Base-by-base conservation (phyloP, 2,113 vertebrate genomes). In the Aix galericulata region DNA sequence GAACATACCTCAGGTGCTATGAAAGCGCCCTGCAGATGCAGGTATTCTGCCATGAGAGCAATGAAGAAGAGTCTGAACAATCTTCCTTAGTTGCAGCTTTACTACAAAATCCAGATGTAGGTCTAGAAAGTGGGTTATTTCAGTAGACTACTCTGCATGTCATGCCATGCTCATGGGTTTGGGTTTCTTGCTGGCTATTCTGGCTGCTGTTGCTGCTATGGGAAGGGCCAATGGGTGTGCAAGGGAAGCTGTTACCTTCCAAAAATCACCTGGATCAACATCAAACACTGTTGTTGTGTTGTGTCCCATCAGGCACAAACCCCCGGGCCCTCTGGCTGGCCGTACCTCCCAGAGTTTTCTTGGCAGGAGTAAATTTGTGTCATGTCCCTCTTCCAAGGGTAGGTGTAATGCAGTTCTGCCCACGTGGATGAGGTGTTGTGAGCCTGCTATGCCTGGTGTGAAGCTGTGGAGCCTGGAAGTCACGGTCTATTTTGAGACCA, bases 281-380 rank as follows among this genome's bases (percentile, higher is more conserved):
- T 46, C 1, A 1, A 88, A 38, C 20, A 58, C 8, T 0, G 0
- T 53, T 69, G 32, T 50, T 83, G 6, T 40, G 40, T 40, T 40
- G 40, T 40, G 40, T 17, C 18, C 21, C 0, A 0, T 13, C n/a
- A 52, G 13, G 52, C 4, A 6, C n/a, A n/a, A n/a, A 52, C 13
- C 14, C 2, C 56, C 36, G 27, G 15, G 22, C 32, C 31, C 40
- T 77, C 50, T 86, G 34, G 44, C 50, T 58, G 73, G 9, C n/a
- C 36, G 36, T 44, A 31, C 31, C 52, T 48, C 56, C 68, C 40
- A 4, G 17, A 21, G 4, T 75, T 78, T 36, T 66, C 27, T 25
- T 7, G 46, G 22, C 5, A 68, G 52, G 27, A 78, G 46, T 31
- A 68, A 89, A 13, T 7, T 40, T 4, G 0, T 11, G 46, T 18